phyloP scores from a whole-genome alignment of 2,113 vertebrate species.

The Gymnogyps californianus region DNA sequence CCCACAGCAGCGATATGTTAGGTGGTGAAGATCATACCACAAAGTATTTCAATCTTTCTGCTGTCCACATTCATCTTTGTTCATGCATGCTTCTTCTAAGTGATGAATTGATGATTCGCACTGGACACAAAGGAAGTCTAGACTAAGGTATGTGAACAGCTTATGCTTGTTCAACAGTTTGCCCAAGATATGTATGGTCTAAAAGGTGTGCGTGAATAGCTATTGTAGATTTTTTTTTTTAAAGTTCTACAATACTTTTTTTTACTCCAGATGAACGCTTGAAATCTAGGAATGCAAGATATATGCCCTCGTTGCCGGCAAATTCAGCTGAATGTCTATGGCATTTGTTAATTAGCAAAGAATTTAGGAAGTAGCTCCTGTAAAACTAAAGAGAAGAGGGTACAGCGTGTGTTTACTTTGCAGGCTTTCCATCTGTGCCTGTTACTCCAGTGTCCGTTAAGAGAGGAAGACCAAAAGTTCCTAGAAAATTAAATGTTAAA shows the following conservation, averaged over 20 bases:
- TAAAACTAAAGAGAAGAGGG: neutral
- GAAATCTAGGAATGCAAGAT: neutral
- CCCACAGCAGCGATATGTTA: neutral
- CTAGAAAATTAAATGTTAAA: neutral
- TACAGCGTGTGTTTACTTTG: neutral
- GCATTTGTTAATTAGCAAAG: neutral
- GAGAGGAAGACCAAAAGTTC: neutral
- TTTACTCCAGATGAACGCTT: neutral
- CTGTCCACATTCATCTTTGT: neutral
- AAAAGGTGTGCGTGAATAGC: neutral
- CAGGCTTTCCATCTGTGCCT: neutral
- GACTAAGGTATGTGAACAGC: neutral
- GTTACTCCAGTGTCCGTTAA: neutral
- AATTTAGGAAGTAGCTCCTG: neutral
- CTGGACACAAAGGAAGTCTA: neutral
- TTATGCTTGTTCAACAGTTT: neutral
- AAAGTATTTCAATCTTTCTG: neutral
- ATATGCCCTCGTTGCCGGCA: neutral
- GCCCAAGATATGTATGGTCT: neutral
- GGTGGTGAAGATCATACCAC: neutral
- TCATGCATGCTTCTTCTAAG: neutral
- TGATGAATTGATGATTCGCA: neutral
- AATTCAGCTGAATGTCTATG: neutral
- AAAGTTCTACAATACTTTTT: neutral
- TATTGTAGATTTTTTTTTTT: neutral